A percentile compares a stretch with the other conserved stretches of the same genome.
Conservation (phyloP, 2,113 vertebrate genomes). For the Procavia capensis region DNA sequence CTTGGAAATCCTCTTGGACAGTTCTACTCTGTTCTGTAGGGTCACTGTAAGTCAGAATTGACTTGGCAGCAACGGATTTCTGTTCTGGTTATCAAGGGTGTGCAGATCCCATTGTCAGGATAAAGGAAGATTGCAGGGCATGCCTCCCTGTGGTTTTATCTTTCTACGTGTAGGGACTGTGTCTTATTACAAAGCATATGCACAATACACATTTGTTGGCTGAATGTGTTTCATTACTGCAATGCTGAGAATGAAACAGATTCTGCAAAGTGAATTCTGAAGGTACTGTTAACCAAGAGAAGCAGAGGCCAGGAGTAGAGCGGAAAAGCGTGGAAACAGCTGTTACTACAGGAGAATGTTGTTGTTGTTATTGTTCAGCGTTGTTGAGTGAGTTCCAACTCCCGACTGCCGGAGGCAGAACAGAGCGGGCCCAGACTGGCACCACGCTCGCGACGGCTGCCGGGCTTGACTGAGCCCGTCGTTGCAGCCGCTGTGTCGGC, state of each 20-base stretch:
- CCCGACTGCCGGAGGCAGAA: too few relatives aligned
- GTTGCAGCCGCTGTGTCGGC: too few relatives aligned
- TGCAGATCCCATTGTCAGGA: background rate
- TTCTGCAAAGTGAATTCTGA: background rate
- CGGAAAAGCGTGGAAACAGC: slow-evolving; percentile 38
- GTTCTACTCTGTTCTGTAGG: too few relatives aligned
- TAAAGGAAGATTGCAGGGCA: background rate
- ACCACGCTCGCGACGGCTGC: too few relatives aligned
- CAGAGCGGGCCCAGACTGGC: too few relatives aligned
- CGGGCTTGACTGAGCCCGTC: too few relatives aligned
- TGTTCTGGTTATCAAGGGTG: background rate
- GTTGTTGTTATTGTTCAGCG: too few relatives aligned
- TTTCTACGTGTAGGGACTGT: background rate
- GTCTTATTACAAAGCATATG: background rate
- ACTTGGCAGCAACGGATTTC: too few relatives aligned
- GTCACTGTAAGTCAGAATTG: too few relatives aligned
- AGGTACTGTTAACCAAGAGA: slow-evolving; percentile 36
- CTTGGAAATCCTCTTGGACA: too few relatives aligned
- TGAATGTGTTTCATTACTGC: background rate
- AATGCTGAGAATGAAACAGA: slow-evolving; percentile 6
- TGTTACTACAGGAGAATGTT: background rate
- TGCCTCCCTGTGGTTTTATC: background rate
- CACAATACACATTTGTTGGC: background rate
- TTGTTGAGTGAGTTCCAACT: too few relatives aligned
- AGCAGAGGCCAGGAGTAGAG: background rate